Evolutionary conservation across 2,888 invertebrate species (phyloP).

Genomic region (Rhagophthalmus giganteus): DNA sequence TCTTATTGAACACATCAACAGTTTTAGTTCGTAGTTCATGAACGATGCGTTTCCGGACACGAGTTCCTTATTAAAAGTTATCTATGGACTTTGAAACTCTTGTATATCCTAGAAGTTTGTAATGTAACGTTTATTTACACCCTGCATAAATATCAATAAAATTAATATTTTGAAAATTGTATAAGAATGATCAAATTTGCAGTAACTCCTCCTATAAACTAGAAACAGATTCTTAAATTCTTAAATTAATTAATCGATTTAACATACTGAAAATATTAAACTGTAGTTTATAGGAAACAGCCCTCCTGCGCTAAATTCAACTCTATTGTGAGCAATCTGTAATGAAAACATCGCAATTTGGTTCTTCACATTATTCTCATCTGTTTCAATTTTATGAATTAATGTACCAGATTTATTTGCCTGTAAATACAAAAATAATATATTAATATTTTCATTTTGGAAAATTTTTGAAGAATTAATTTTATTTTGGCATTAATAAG

Average conservation of each 20-base stretch:
- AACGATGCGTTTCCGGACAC: too few species aligned
- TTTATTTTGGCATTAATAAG: too few species aligned
- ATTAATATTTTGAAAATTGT: conserved; percentile 45
- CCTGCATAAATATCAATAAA: too few species aligned
- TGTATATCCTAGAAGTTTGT: too few species aligned
- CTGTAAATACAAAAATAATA: conserved; percentile 33
- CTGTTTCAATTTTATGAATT: conserved; percentile 45
- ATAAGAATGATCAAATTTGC: conserved; percentile 48
- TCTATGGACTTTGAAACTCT: too few species aligned
- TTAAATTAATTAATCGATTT: neutral
- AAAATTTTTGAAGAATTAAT: too few species aligned
- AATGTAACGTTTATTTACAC: too few species aligned
- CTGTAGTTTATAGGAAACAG: conserved; percentile 46
- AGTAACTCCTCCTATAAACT: conserved; percentile 46
- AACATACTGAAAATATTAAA: conserved; percentile 46
- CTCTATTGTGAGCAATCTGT: conserved; percentile 46
- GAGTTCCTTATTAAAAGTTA: too few species aligned
- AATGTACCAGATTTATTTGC: conserved; percentile 42
- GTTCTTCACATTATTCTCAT: conserved; percentile 43
- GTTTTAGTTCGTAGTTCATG: too few species aligned
- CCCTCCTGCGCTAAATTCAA: conserved; percentile 47
- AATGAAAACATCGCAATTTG: conserved; percentile 50
- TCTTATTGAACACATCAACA: too few species aligned
- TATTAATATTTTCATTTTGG: conserved; percentile 1
- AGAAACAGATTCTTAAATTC: conserved; percentile 26